Percentiles rank a stretch among this genome's conserved stretches.
Conservation (phyloP, 2,888 invertebrate genomes). For the Cerastoderma edule region DNA sequence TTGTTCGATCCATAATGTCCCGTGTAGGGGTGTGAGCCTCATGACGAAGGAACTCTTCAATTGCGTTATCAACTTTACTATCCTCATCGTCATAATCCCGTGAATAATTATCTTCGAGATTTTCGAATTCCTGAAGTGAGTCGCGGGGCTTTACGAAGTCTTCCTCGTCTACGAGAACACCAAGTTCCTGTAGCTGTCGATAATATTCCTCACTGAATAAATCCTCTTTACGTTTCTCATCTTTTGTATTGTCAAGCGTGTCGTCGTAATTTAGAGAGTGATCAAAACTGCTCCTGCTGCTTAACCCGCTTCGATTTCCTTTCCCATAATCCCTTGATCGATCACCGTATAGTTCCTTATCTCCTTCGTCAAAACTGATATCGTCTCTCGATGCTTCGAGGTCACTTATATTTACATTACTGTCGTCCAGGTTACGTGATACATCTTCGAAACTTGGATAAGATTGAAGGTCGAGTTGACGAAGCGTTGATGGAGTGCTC, state of each 20-base stretch:
- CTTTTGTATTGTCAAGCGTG: conserved; percentile 42
- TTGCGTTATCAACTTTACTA: conserved; percentile 45
- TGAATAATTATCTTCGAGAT: conserved; percentile 68
- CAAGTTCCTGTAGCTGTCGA: conserved; percentile 74
- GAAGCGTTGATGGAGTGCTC: conserved; percentile 72
- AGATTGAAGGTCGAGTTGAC: conserved; percentile 71
- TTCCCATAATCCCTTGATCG: conserved; percentile 15
- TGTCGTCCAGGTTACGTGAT: conserved; percentile 73
- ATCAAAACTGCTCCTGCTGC: conserved; percentile 66
- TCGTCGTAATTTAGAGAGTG: conserved; percentile 65
- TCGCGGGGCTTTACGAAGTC: conserved; percentile 65
- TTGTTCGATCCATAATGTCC: conserved; percentile 58
- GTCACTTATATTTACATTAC: conserved; percentile 79
- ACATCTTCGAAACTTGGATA: conserved; percentile 74
- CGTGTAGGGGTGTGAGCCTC: conserved; percentile 37
- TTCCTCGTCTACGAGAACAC: conserved; percentile 75
- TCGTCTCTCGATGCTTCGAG: conserved; percentile 80
- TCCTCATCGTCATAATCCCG: conserved; percentile 61
- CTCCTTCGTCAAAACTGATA: conserved; percentile 66
- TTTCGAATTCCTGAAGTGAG: conserved; percentile 78
- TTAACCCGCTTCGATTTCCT: conserved; percentile 60
- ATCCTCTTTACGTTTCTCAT: conserved; percentile 62
- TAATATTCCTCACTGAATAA: conserved; percentile 77
- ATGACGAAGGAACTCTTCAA: conserved; percentile 60
- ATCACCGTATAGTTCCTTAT: conserved; percentile 39